Percentiles rank a stretch among this genome's conserved stretches.
These are phyloP conservation scores for Scaptodrosophila lebanonensis DNA, from an alignment of 1,140 invertebrate genomes.

Conservation along the genomic window DNA sequence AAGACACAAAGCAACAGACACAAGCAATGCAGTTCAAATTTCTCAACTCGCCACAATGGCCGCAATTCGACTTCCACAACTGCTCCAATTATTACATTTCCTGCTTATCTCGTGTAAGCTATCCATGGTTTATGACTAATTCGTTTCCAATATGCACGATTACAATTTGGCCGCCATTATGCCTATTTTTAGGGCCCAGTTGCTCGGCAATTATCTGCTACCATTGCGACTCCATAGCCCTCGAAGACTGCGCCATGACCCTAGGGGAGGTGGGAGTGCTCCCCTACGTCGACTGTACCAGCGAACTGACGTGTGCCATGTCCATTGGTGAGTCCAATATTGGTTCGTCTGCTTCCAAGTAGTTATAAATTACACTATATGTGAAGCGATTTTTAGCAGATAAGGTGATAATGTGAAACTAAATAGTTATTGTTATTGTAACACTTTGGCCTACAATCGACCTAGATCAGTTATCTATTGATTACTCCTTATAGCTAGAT, in stretches of 20 bases:
- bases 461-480: too few species aligned
- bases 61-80: not conserved
- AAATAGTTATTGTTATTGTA: too few species aligned
- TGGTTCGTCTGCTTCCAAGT: not conserved
- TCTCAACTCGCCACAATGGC: slow-evolving; percentile 20
- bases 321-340: slow-evolving; percentile 53
- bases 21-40: too few species aligned
- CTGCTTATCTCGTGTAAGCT: slow-evolving; percentile 21
- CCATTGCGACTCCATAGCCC: slow-evolving; percentile 62
- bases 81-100: slow-evolving; percentile 2
- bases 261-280: slow-evolving; percentile 53
- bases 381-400: too few species aligned
- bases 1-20: too few species aligned
- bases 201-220: slow-evolving; percentile 56
- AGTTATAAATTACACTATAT: not conserved
- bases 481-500: too few species aligned
- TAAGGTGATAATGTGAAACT: too few species aligned
- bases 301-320: slow-evolving; percentile 50
- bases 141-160: slow-evolving; percentile 29
- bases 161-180: not conserved
- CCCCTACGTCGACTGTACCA: slow-evolving; percentile 47
- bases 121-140: slow-evolving; percentile 5
- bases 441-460: too few species aligned
- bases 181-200: not conserved
- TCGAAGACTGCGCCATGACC: slow-evolving; percentile 62